phyloP scores from a whole-genome alignment of 2,113 vertebrate genomes.

The Antigone vipio region DNA sequence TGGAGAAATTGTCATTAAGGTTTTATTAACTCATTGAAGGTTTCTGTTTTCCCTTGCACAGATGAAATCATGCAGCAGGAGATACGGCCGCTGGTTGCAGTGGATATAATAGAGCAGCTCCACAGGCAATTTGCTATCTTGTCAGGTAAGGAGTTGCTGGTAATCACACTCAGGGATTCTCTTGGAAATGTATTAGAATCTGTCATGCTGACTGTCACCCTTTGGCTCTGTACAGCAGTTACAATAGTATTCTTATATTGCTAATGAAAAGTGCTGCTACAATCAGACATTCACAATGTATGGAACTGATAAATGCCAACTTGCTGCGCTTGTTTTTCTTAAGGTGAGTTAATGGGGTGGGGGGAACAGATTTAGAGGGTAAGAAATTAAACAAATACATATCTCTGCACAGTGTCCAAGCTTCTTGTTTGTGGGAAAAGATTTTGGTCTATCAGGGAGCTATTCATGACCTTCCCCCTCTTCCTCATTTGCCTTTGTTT shows the following conservation, averaged over 20 bases:
- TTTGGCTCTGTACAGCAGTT: background rate
- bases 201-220: background rate
- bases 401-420: background rate
- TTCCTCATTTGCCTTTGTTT: conserved; percentile 45
- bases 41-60: conserved; percentile 66
- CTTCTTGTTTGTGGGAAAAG: conserved; percentile 20
- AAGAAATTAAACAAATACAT: background rate
- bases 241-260: background rate
- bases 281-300: background rate
- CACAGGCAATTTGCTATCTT: conserved; percentile 92
- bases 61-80: conserved; percentile 99
- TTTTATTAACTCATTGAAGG: conserved; percentile 1
- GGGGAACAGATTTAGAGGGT: background rate
- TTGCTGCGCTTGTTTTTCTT: background rate
- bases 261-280: background rate
- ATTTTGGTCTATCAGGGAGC: background rate
- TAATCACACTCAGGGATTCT: background rate
- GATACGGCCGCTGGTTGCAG: conserved; percentile 89
- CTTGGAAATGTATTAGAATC: background rate
- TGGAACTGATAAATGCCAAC: background rate
- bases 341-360: background rate
- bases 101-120: conserved; percentile 94
- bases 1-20: background rate
- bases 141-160: conserved; percentile 81
- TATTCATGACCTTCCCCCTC: background rate